Evolutionary conservation across 2,888 invertebrate genomes (phyloP).

Genomic region (Lithosia quadra): DNA sequence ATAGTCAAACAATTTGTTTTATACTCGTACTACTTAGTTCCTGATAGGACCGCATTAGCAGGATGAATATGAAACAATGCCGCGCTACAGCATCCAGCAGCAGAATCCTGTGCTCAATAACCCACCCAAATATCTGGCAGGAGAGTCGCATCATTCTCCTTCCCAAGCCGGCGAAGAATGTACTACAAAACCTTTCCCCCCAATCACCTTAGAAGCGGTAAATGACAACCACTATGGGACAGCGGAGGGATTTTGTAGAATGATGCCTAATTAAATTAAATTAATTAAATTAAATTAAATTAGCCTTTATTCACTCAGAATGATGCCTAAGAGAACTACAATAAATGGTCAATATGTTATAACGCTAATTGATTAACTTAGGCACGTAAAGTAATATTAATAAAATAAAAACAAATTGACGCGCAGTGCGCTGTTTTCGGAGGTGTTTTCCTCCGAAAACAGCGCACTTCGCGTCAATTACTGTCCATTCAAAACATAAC

Average conservation of each 20-base stretch:
- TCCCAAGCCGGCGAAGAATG: neutral
- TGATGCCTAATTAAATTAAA: too few relatives aligned
- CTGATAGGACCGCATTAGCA: neutral
- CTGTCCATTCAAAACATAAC: neutral
- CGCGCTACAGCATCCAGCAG: neutral
- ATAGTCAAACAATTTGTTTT: neutral
- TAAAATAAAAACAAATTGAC: neutral
- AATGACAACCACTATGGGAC: neutral
- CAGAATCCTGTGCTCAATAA: neutral
- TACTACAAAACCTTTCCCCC: neutral
- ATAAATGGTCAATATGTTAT: neutral
- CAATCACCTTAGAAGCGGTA: neutral
- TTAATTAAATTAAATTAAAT: too few relatives aligned
- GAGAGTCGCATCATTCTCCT: too few relatives aligned
- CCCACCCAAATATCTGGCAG: neutral
- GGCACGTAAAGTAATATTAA: neutral
- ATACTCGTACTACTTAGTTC: neutral
- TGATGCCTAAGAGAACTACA: too few relatives aligned
- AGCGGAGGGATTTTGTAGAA: too few relatives aligned
- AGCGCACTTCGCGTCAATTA: too few relatives aligned
- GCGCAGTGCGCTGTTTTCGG: neutral
- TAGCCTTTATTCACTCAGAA: too few relatives aligned
- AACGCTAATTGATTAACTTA: neutral
- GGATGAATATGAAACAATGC: neutral
- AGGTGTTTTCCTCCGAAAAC: too few relatives aligned